Evolutionary conservation across 2,888 invertebrate species (phyloP).

Genomic region (Aromia moschata): DNA sequence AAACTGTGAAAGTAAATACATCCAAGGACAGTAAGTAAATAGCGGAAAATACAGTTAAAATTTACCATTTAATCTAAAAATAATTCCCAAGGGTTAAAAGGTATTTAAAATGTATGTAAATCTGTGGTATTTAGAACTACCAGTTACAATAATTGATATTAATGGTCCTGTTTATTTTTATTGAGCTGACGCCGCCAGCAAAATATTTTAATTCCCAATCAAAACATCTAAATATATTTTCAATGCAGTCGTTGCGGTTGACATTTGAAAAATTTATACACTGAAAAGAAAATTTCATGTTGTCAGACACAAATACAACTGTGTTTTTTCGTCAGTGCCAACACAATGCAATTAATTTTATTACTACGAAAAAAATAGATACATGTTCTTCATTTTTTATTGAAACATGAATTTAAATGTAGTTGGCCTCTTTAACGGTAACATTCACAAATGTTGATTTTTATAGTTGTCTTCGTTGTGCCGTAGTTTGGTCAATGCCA

Average conservation of each 20-base stretch:
- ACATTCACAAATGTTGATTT: too few relatives aligned
- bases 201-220: constrained; percentile 22
- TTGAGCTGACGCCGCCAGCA: constrained; percentile 12
- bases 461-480: too few relatives aligned
- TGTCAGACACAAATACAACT: too few relatives aligned
- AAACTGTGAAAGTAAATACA: constrained; percentile 23
- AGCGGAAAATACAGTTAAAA: constrained; percentile 12
- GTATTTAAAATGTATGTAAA: constrained; percentile 24
- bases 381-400: too few relatives aligned
- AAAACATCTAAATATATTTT: constrained; percentile 14
- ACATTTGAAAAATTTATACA: neutral
- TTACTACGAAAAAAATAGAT: too few relatives aligned
- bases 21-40: constrained; percentile 22
- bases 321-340: too few relatives aligned
- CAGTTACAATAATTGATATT: constrained; percentile 41
- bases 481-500: too few relatives aligned
- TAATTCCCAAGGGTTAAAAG: constrained; percentile 31
- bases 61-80: constrained; percentile 23
- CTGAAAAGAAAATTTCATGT: neutral
- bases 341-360: too few relatives aligned
- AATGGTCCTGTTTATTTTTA: constrained; percentile 38
- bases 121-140: constrained; percentile 38
- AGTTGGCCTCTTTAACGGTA: too few relatives aligned
- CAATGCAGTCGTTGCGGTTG: neutral
- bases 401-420: too few relatives aligned